These are phyloP conservation scores for Poecilobothrus nobilitatus DNA, from an alignment of 2,888 invertebrate genomes.

Conservation along the genomic window DNA sequence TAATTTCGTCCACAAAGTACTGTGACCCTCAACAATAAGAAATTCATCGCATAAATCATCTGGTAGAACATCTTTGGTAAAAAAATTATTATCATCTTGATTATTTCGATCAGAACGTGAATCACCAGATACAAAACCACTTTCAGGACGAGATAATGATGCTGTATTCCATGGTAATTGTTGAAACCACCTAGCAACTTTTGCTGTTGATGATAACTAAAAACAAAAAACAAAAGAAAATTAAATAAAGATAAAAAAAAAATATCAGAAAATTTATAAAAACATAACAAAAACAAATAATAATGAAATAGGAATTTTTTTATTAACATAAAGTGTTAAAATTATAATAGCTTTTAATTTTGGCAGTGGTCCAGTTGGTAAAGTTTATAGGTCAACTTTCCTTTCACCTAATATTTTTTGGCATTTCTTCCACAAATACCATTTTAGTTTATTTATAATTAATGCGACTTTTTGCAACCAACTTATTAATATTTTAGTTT, in stretches of 20 bases:
- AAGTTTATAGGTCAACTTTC: too few species aligned
- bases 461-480: too few species aligned
- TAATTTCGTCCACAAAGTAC: conserved; percentile 58
- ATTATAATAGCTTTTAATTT: too few species aligned
- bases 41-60: conserved; percentile 50
- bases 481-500: too few species aligned
- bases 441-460: too few species aligned
- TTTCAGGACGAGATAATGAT: conserved; percentile 64
- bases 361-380: too few species aligned
- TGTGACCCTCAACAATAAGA: conserved; percentile 58
- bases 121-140: conserved; percentile 64
- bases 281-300: too few species aligned
- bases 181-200: conserved; percentile 75
- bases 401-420: too few species aligned
- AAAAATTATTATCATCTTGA: conserved; percentile 40
- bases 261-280: too few species aligned
- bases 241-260: conserved; percentile 8
- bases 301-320: too few species aligned
- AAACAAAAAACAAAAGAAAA: conserved; percentile 25
- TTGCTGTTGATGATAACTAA: conserved; percentile 66
- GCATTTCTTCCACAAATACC: too few species aligned
- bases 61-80: conserved; percentile 34
- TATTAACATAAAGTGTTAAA: too few species aligned
- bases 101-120: conserved; percentile 49
- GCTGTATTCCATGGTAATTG: conserved; percentile 50